Percentiles rank a stretch among this genome's conserved stretches.
These are phyloP conservation scores for Athetis lepigone DNA, from an alignment of 2,888 invertebrate species.

Conservation along the genomic window DNA sequence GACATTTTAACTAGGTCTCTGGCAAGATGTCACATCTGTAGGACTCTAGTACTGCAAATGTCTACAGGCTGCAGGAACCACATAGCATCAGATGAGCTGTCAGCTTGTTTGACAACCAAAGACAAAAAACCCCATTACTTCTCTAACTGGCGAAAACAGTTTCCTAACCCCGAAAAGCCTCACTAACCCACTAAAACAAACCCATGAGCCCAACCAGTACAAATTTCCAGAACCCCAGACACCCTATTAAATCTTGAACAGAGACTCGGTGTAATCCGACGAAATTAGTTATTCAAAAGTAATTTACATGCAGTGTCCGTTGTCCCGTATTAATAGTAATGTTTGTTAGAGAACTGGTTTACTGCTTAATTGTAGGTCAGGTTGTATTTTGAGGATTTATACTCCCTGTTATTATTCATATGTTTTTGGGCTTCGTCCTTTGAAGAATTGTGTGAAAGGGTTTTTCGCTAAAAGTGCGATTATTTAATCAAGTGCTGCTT, in stretches of 20 bases:
- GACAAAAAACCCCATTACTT: no score
- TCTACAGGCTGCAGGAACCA: no score
- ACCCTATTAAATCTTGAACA: slow-evolving; percentile 59
- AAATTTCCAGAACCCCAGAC: slow-evolving; percentile 54
- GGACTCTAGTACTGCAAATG: no score
- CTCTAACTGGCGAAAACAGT: neutral
- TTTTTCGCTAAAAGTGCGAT: slow-evolving; percentile 21
- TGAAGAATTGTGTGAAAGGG: slow-evolving; percentile 31
- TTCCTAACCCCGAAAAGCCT: neutral
- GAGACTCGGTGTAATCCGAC: slow-evolving; percentile 53
- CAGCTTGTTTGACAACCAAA: no score
- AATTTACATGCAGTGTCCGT: slow-evolving; percentile 64
- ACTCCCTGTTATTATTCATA: slow-evolving; percentile 39
- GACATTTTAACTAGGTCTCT: no score
- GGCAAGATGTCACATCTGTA: no score
- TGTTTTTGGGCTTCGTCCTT: slow-evolving; percentile 8
- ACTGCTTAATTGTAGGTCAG: slow-evolving; percentile 48
- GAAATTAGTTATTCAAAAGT: slow-evolving; percentile 64
- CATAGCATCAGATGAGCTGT: no score
- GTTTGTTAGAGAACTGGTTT: slow-evolving; percentile 56
- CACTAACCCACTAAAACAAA: slow-evolving; percentile 19
- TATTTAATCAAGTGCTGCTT: slow-evolving; percentile 7
- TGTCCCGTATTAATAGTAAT: slow-evolving; percentile 60
- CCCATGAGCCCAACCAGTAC: slow-evolving; percentile 29
- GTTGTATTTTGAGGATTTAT: slow-evolving; percentile 50